phyloP scores from a whole-genome alignment of 2,113 vertebrate genomes.

The Halcyon senegalensis region DNA sequence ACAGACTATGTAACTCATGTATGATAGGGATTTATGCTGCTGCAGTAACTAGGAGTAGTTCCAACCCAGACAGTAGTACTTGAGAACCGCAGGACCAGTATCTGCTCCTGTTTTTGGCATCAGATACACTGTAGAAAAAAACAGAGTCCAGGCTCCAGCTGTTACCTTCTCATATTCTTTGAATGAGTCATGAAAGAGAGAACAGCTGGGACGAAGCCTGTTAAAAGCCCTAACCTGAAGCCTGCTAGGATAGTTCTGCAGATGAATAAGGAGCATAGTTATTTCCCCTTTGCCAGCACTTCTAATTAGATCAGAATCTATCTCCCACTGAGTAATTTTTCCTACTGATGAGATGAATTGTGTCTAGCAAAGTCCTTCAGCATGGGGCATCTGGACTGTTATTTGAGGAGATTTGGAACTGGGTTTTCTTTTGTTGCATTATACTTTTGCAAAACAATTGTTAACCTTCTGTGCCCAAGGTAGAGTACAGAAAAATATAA shows the following conservation, averaged over 20 bases:
- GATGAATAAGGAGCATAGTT: neutral
- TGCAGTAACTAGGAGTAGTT: neutral
- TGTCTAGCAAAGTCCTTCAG: neutral
- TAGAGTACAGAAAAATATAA: neutral
- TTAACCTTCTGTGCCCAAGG: neutral
- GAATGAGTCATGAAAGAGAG: neutral
- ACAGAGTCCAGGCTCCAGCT: neutral
- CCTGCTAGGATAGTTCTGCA: neutral
- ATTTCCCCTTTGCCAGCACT: neutral
- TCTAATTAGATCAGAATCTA: constrained; percentile 26
- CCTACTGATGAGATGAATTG: neutral
- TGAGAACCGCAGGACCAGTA: neutral
- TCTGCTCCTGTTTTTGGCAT: neutral
- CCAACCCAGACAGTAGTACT: neutral
- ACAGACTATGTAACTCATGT: neutral
- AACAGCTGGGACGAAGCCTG: neutral
- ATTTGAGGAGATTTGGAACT: neutral
- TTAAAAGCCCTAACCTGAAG: neutral
- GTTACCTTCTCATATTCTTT: neutral
- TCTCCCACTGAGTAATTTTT: neutral
- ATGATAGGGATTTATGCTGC: neutral
- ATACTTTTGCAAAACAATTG: neutral
- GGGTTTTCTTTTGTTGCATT: neutral
- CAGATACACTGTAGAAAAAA: neutral
- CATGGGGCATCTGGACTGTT: neutral